Base-by-base conservation (phyloP, 2,797 vertebrate genomes). In the Emys orbicularis region DNA sequence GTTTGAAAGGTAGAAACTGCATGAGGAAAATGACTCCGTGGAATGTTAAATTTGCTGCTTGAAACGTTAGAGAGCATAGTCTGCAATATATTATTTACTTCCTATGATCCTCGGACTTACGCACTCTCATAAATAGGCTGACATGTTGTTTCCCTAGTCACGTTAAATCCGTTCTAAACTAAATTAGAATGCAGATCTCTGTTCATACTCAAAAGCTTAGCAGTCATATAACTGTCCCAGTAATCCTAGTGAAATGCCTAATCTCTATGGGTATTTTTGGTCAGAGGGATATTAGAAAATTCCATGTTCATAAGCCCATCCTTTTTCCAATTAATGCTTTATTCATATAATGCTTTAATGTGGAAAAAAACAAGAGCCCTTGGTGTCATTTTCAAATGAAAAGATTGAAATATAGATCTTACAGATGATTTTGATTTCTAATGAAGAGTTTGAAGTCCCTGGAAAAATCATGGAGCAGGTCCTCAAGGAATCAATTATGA, bases 11-110 rank as follows among this genome's bases (percentile, higher is more conserved):
- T 97, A 97, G 97, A 98, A 95, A 92, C 93, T 91, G 94, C 97
- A 93, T 97, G 97, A 97, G 87, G 96, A 97, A 98, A 98, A 97
- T 97, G 41, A 98, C 95, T 98, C 94, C 56, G 93, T 98, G 95
- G 96, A 98, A 97, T 96, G 92, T 96, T 97, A 96, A 97, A 95
- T 92, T 96, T 96, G 94, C 90, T 96, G 96, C 96, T 91, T 89
- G 88, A 95, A 86, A 91, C 86, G 90, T 91, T 68, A 86, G 72
- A 96, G 81, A 68, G 94, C 37, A 34, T 50, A 80, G 90, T 61
- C 95, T 96, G 52, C 83, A 76, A 50, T 44, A 3, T 92, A 93
- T 95, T 95, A 97, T 94, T 96, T 93, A 65, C 68, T 94, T 88
- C 84, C 94, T 82, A 65, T 6, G 37, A 93, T 87, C 79, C 16